Base-by-base conservation (phyloP, 64 coral and sea anemone species). In the Dendrophyllia cribrosa region DNA sequence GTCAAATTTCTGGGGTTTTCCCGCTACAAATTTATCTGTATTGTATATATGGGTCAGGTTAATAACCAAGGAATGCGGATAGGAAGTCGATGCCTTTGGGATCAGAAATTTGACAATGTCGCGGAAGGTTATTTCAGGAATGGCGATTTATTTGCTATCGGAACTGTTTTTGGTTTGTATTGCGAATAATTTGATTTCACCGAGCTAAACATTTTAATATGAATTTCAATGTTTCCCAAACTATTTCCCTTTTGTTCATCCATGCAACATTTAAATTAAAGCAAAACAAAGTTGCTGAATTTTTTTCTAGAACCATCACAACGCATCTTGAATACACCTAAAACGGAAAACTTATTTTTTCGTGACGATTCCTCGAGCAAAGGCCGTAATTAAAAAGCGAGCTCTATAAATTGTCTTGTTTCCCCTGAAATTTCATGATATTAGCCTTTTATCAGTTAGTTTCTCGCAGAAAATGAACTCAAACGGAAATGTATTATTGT, bases 1-100 rank as follows among this genome's bases (percentile, higher is more conserved):
- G 92, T 97, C 4, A 97, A 97, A 20, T 83, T 90, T 75, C 24
- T 94, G 21, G 95, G 95, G 4, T 97, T 88, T 82, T 86, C 75
- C 21, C 87, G 95, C 11, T 97, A 97, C 73, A 97, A 97, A 60
- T 72, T 91, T 49, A 75, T 97, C 49, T 97, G 91, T 88, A 46
- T 97, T 69, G 95, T 97, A 0, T 90, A 91, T 58, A 97, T 97
- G 43, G 95, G 95, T 58, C 82, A 97, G 68, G 77, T 88, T 60
- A 66, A 78, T 16, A 97, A 97, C 63, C 95, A 97, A 82, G 88
- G 95, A 10, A 75, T 94, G 88, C 70, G 95, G 62, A 97, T 97
- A 26, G 88, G 52, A 59, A 94, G 91, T 77, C 79, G 95, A 4
- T 97, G 95, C 34, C 73, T 97, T 19, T 97, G 95, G 83, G 86